Conservation (phyloP, 37 sponge, comb jelly and placozoan species). For the Halisarca cf. caerulea region DNA sequence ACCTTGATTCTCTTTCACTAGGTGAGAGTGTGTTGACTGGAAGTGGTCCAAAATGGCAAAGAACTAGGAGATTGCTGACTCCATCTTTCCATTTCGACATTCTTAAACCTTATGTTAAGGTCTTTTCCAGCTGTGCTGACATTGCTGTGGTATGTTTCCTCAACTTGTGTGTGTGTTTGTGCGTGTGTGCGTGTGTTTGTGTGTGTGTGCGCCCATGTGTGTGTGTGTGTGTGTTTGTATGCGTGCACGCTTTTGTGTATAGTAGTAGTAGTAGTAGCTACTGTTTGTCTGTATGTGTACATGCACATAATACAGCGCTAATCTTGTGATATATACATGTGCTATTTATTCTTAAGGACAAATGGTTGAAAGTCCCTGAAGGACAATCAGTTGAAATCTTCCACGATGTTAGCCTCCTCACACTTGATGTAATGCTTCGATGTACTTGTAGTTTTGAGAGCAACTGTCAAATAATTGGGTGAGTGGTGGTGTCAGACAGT, state of each 20-base stretch:
- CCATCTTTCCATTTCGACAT: constrained; percentile 90
- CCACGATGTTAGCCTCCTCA: constrained; percentile 65
- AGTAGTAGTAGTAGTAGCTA: too few species aligned
- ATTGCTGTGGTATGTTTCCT: constrained; percentile 40
- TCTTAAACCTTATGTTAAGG: constrained; percentile 61
- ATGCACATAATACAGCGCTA: too few species aligned
- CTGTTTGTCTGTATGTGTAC: too few species aligned
- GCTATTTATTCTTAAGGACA: neutral
- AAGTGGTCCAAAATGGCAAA: constrained; percentile 70
- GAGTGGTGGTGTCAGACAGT: neutral
- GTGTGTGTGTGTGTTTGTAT: too few species aligned
- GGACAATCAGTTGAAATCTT: constrained; percentile 51
- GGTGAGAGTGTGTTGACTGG: constrained; percentile 78
- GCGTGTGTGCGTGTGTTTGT: too few species aligned
- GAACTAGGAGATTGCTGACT: constrained; percentile 77
- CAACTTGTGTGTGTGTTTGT: too few species aligned
- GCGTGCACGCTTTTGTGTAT: too few species aligned
- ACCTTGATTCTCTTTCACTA: too few species aligned
- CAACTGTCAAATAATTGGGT: constrained; percentile 74
- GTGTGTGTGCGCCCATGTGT: too few species aligned
- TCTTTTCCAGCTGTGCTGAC: constrained; percentile 12
- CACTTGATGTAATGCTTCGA: constrained; percentile 86
- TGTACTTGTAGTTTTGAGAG: constrained; percentile 80
- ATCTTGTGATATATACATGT: too few species aligned
- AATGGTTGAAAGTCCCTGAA: neutral